These are phyloP conservation scores for Lacerta viridis DNA, from an alignment of 2,797 vertebrate genomes.

Conservation along the genomic window DNA sequence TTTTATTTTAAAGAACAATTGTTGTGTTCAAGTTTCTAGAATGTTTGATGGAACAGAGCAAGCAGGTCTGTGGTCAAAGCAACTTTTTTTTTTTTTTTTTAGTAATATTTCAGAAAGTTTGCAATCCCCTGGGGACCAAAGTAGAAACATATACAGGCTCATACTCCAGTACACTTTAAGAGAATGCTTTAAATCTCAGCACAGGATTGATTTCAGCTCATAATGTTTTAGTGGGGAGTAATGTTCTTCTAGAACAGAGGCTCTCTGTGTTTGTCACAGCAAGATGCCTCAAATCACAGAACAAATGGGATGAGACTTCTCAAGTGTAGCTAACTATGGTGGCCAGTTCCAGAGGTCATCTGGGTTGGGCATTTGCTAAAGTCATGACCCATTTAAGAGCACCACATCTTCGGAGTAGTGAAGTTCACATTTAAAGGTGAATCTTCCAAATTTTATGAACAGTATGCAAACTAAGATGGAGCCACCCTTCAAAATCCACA, in stretches of 20 bases:
- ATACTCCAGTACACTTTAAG: slow-evolving; percentile 13
- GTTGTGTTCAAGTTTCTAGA: slow-evolving; percentile 1
- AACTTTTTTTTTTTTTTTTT: slow-evolving; percentile 7
- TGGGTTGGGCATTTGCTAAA: neutral
- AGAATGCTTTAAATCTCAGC: slow-evolving; percentile 3
- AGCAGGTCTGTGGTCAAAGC: slow-evolving; percentile 19
- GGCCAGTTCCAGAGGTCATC: neutral
- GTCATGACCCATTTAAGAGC: neutral
- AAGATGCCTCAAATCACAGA: neutral
- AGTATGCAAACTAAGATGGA: too few species aligned
- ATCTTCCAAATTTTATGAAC: too few species aligned
- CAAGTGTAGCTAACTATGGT: neutral
- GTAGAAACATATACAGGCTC: neutral
- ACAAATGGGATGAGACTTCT: neutral
- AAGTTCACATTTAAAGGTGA: neutral
- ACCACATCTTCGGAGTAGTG: neutral
- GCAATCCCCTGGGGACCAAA: slow-evolving; percentile 8
- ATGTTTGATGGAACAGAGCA: slow-evolving; percentile 29
- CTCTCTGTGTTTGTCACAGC: neutral
- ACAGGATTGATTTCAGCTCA: neutral
- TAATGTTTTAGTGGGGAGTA: slow-evolving; percentile 26
- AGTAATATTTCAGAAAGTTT: slow-evolving; percentile 34
- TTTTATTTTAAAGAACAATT: slow-evolving; percentile 18
- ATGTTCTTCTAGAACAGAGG: neutral
- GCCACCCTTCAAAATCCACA: too few species aligned